Evolutionary conservation across 2,888 invertebrate genomes (phyloP).

Genomic region (Belgica antarctica): DNA sequence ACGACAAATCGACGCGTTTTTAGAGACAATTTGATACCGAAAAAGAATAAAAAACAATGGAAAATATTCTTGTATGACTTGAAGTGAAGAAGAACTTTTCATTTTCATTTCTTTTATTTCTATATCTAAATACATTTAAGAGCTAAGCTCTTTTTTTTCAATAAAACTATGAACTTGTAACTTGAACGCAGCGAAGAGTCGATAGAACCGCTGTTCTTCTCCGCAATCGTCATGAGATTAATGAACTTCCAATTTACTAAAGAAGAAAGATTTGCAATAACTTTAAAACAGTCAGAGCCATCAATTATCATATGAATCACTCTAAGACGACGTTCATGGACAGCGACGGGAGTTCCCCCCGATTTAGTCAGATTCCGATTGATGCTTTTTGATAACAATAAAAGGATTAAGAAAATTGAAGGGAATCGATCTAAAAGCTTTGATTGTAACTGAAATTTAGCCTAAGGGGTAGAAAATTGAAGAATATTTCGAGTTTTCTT

Average conservation of each 20-base stretch:
- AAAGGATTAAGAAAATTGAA: conserved; percentile 1
- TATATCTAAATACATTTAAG: too few species aligned
- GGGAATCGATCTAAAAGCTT: not conserved
- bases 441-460: too few species aligned
- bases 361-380: not conserved
- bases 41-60: not conserved
- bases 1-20: not conserved
- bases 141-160: too few species aligned
- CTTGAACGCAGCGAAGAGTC: too few species aligned
- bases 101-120: too few species aligned
- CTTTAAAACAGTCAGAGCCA: not conserved
- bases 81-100: too few species aligned
- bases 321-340: too few species aligned
- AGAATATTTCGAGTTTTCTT: too few species aligned
- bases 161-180: too few species aligned
- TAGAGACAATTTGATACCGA: conserved; percentile 3
- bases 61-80: not conserved
- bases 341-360: not conserved
- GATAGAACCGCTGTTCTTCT: too few species aligned
- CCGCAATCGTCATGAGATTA: not conserved
- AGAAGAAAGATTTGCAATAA: not conserved
- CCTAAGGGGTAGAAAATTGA: too few species aligned
- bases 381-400: not conserved
- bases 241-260: conserved; percentile 8
- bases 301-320: conserved; percentile 15